phyloP scores from a whole-genome alignment of 2,888 invertebrate genomes.

The Euclidia mi region DNA sequence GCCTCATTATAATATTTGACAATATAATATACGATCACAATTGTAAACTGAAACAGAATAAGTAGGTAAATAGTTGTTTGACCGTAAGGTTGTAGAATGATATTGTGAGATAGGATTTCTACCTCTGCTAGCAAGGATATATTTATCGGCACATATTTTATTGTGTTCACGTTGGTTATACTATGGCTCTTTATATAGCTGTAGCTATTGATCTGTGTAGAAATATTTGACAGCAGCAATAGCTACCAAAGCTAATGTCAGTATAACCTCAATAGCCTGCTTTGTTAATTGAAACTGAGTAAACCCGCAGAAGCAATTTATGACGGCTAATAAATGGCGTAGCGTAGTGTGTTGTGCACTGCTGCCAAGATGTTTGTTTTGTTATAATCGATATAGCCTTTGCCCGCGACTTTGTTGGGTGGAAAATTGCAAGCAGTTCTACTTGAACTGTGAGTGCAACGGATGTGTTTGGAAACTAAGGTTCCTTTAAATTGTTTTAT shows the following conservation, averaged over 20 bases:
- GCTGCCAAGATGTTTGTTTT: slow-evolving; percentile 67
- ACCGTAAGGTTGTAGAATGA: no score
- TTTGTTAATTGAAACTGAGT: slow-evolving; percentile 70
- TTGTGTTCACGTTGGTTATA: no score
- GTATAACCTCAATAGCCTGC: slow-evolving; percentile 59
- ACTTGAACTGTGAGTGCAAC: not conserved
- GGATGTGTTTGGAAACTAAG: not conserved
- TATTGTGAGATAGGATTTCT: no score
- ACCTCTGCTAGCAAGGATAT: no score
- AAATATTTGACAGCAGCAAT: slow-evolving; percentile 46
- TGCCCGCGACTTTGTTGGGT: slow-evolving; percentile 20
- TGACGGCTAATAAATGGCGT: slow-evolving; percentile 70
- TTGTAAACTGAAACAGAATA: no score
- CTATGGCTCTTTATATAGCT: no score
- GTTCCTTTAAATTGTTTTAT: no score
- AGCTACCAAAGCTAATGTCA: slow-evolving; percentile 54
- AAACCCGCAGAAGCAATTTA: slow-evolving; percentile 76
- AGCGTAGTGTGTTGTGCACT: slow-evolving; percentile 54
- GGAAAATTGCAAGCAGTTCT: slow-evolving; percentile 28
- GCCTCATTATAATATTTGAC: no score
- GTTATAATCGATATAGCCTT: slow-evolving; percentile 57
- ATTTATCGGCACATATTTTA: no score
- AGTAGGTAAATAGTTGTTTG: no score
- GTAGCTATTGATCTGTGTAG: no score
- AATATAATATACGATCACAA: no score